phyloP scores from a whole-genome alignment of 1,140 invertebrate genomes.

The Steinernema khuongi region DNA sequence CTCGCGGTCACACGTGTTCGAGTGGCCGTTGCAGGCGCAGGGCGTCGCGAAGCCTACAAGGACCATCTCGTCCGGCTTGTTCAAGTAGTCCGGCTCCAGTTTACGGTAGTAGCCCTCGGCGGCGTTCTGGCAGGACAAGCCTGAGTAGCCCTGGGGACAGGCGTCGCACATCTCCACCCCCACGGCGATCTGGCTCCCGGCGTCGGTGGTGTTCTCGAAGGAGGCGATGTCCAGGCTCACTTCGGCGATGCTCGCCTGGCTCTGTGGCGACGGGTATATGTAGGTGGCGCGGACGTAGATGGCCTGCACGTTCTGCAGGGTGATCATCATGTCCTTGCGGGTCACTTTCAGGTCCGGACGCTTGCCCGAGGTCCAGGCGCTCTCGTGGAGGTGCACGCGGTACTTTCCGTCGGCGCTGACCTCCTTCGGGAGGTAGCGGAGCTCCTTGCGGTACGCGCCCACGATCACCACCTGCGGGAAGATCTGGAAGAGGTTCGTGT shows the following conservation, averaged over 20 bases:
- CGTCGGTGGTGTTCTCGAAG: conserved; percentile 62
- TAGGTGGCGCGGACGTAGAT: conserved; percentile 69
- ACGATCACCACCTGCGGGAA: conserved; percentile 79
- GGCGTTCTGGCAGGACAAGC: conserved; percentile 65
- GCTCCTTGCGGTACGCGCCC: conserved; percentile 70
- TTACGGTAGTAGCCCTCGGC: conserved; percentile 77
- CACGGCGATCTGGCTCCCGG: conserved; percentile 64
- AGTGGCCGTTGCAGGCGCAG: conserved; percentile 77
- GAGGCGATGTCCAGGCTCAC: conserved; percentile 75
- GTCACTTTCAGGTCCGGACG: conserved; percentile 66
- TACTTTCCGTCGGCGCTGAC: conserved; percentile 64
- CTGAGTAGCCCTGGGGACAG: conserved; percentile 59
- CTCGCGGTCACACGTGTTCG: conserved; percentile 73
- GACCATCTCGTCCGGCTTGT: conserved; percentile 66
- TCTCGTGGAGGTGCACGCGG: conserved; percentile 56
- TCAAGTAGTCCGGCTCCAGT: conserved; percentile 63
- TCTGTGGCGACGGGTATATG: conserved; percentile 37
- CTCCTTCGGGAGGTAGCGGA: conserved; percentile 59
- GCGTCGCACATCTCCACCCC: conserved; percentile 85
- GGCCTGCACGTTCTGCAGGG: conserved; percentile 76
- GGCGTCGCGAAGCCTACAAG: conserved; percentile 74
- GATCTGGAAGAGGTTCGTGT: conserved; percentile 61
- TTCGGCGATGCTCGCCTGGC: conserved; percentile 61
- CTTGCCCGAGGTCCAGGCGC: conserved; percentile 67
- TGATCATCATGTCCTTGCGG: conserved; percentile 77